Evolutionary conservation across 2,113 vertebrate species (phyloP).

Genomic region (Triplophysa siluroides): DNA sequence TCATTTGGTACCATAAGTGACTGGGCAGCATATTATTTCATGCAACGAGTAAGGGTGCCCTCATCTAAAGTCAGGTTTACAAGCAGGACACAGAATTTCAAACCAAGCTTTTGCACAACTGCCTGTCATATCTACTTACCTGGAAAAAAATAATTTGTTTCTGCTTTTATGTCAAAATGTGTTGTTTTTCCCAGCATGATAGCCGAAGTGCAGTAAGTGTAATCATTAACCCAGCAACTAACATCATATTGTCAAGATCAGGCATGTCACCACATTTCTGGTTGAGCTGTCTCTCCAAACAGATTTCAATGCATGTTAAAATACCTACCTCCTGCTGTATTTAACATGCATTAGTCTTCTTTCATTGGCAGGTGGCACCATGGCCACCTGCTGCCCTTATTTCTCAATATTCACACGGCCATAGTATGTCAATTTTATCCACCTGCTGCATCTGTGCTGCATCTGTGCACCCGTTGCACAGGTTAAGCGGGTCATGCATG

Average conservation of each 20-base stretch:
- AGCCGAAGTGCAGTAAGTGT: neutral
- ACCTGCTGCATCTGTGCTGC: neutral
- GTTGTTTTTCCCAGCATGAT: neutral
- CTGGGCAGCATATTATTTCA: no score
- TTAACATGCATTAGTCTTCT: neutral
- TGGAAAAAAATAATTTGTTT: no score
- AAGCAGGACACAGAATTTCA: no score
- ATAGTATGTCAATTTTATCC: neutral
- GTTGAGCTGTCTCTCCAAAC: neutral
- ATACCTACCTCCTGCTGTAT: neutral
- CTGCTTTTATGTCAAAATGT: neutral
- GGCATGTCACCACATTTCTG: constrained; percentile 32
- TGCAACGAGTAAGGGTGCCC: no score
- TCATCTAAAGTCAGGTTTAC: no score
- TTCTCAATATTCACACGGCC: neutral
- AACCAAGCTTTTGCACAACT: no score
- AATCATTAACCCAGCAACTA: constrained; percentile 70
- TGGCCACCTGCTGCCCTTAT: neutral
- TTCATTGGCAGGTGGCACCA: neutral
- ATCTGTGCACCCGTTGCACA: constrained; percentile 44
- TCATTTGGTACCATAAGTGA: no score
- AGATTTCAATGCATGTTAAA: constrained; percentile 8
- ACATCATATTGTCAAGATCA: constrained; percentile 63
- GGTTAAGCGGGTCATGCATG: constrained; percentile 33
- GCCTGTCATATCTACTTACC: no score